A percentile compares a stretch with the other conserved stretches of the same genome.
These are phyloP conservation scores for Luffia ferchaultella DNA, from an alignment of 2,888 invertebrate species.

Conservation along the genomic window DNA sequence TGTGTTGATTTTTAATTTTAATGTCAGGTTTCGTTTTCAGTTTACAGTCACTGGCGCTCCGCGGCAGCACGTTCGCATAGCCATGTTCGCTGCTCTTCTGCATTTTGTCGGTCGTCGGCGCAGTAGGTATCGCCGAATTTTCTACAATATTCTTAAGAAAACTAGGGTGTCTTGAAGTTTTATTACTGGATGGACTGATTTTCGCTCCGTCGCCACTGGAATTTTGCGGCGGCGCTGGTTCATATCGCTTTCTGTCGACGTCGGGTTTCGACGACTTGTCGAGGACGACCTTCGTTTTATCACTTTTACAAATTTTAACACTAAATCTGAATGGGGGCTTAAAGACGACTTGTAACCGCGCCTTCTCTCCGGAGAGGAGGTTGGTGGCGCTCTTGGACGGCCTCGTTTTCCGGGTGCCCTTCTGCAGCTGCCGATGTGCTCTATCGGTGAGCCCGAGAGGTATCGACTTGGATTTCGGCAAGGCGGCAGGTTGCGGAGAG, in stretches of 20 bases:
- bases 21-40: conserved; percentile 39
- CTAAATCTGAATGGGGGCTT: conserved; percentile 90
- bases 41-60: conserved; percentile 54
- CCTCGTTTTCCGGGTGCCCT: conserved; percentile 60
- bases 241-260: conserved; percentile 44
- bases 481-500: conserved; percentile 68
- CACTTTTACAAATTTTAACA: conserved; percentile 77
- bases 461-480: conserved; percentile 87
- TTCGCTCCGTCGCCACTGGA: conserved; percentile 14
- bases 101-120: conserved; percentile 23
- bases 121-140: conserved; percentile 19
- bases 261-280: conserved; percentile 65
- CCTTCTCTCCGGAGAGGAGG: conserved; percentile 71
- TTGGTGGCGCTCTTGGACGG: conserved; percentile 77
- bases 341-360: conserved; percentile 84
- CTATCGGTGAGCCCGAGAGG: conserved; percentile 75
- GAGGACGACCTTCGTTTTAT: conserved; percentile 70
- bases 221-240: conserved; percentile 14
- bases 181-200: conserved; percentile 29
- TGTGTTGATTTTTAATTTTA: conserved; percentile 37
- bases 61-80: conserved; percentile 51
- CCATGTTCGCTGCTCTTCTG: conserved; percentile 31
- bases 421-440: conserved; percentile 47
- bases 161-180: conserved; percentile 36
- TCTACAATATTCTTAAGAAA: conserved; percentile 27